These are phyloP conservation scores for Apocrypta bakeri DNA, from an alignment of 1,140 invertebrate species.

Conservation along the genomic window DNA sequence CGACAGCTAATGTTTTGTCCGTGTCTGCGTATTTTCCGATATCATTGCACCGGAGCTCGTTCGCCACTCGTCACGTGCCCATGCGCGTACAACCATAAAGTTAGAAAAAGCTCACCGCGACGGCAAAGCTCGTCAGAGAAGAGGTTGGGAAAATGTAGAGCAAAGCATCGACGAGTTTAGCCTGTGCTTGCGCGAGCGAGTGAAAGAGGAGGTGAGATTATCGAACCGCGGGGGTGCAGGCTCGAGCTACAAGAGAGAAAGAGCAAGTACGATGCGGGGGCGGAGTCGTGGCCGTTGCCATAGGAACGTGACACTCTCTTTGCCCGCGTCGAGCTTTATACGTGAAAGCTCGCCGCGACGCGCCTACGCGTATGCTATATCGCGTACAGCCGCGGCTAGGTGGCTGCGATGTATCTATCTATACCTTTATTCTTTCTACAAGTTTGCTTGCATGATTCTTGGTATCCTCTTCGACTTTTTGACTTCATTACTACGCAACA, in stretches of 20 bases:
- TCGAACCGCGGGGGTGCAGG: constrained; percentile 64
- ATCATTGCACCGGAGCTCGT: constrained; percentile 3
- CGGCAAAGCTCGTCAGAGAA: background rate
- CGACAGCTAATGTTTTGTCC: constrained; percentile 1
- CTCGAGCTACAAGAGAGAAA: constrained; percentile 47
- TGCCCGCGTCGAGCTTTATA: constrained; percentile 63
- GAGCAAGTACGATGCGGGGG: constrained; percentile 52
- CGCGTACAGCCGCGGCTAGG: background rate
- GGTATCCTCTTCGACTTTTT: no score
- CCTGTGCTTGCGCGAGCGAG: constrained; percentile 6
- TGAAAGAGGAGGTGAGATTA: constrained; percentile 67
- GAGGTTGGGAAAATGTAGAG: constrained; percentile 64
- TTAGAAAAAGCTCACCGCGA: background rate
- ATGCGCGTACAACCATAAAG: constrained; percentile 49
- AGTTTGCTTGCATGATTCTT: no score
- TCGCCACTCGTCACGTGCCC: constrained; percentile 23
- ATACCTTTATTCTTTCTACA: no score
- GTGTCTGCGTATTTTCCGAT: constrained; percentile 3
- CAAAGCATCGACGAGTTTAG: constrained; percentile 11
- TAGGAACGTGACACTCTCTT: constrained; percentile 71
- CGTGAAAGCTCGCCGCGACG: constrained; percentile 3
- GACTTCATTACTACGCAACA: no score
- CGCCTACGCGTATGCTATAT: constrained; percentile 30
- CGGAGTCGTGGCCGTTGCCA: constrained; percentile 70
- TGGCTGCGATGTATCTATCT: background rate